Conservation (phyloP, 2,888 invertebrate genomes). For the Julus scandinavius region DNA sequence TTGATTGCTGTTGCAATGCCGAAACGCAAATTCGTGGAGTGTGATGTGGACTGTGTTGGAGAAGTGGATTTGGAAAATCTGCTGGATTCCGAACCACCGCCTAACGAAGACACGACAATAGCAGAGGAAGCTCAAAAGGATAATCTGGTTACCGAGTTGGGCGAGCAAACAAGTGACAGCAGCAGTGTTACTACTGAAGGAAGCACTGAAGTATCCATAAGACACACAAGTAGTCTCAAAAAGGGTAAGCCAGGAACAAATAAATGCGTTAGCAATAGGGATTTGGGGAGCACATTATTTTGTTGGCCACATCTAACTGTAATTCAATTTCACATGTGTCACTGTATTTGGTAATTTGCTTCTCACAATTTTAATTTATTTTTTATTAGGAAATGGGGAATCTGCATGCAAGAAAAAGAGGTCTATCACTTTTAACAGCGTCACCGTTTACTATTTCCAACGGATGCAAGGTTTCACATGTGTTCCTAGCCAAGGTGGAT, state of each 20-base stretch:
- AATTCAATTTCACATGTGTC: no score
- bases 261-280: not conserved
- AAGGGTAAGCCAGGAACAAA: not conserved
- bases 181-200: constrained; percentile 58
- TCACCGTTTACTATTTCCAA: constrained; percentile 95
- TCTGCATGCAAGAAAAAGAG: constrained; percentile 74
- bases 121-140: not conserved
- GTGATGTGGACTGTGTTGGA: constrained; percentile 16
- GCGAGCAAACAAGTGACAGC: constrained; percentile 54
- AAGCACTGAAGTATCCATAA: constrained; percentile 55
- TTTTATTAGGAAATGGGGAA: constrained; percentile 49
- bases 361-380: not conserved
- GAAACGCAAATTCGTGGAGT: constrained; percentile 52
- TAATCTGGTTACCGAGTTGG: not conserved
- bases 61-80: not conserved
- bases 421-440: constrained; percentile 87
- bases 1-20: constrained; percentile 47
- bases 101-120: not conserved
- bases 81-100: not conserved
- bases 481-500: constrained; percentile 70
- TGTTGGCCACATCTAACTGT: not conserved
- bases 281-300: not conserved
- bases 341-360: no score
- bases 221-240: constrained; percentile 50
- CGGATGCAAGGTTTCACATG: constrained; percentile 74